Base-by-base conservation (phyloP, 2,797 vertebrate genomes). In the Dendrocincla tyrannina region DNA sequence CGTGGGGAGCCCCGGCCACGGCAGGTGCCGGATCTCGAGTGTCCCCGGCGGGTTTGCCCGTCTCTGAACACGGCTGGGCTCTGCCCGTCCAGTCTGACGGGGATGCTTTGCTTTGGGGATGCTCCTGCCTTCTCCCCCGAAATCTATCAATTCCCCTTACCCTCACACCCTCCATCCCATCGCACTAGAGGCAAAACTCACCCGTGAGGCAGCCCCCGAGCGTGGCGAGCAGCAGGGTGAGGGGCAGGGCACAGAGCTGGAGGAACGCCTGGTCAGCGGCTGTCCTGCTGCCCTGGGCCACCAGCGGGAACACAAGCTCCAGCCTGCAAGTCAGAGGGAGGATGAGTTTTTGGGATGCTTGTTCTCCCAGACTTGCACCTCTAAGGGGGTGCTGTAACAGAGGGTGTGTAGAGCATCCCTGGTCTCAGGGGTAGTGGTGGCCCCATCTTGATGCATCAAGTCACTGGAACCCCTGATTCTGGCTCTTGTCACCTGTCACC, bases 141-240 rank as follows among this genome's bases (percentile, higher is more conserved):
- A 49, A 27, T 4, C 52, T 42, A 25, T 16, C 33, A 0, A 4
- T 37, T 22, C 28, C 22, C 5, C 12, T 19, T n/a, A 23, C 37
- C 27, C 33, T 63, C 32, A 5, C 13, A n/a, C 6, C 44, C 60
- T 59, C 27, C 1, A 0, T 11, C 22, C 39, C 3, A 0, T 14
- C 7, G 7, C 46, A 8, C 5, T 2, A 1, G 35, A 13, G 25
- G 17, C 25, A 20, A 30, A 68, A 96, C 98, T 89, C 94, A 99
- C 99, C 99, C 22, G 98, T 98, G 78, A 99, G 6, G 19, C 96
- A 80, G 5, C 99, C 99, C 4, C 99, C 99, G 5, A 98, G 11
- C 2, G 96, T 27, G 17, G 99, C 98, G 0, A 99, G 87, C 47
- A 96, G 97, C 58, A 99, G 97, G 3, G 99, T 99, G 88, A 99